Conservation (phyloP, 2,888 invertebrate species). For the Epiblema foenella region DNA sequence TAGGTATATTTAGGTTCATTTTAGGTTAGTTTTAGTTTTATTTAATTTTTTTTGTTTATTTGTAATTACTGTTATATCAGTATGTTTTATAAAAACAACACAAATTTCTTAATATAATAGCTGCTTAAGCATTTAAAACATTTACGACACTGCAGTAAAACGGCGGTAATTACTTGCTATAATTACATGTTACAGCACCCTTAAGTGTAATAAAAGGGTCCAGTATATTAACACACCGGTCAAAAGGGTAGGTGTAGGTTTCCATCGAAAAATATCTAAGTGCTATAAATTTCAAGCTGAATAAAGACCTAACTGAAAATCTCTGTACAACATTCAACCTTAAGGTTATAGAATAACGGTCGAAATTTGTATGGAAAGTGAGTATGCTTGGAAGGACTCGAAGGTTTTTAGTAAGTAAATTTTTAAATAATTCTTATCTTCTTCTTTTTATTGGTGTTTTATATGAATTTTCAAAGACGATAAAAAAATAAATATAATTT, state of each 20-base stretch:
- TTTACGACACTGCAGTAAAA: background rate
- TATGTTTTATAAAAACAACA: no score
- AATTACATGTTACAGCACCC: conserved; percentile 13
- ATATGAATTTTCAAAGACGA: no score
- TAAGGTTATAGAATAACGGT: background rate
- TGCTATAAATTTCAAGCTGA: background rate
- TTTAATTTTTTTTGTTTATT: no score
- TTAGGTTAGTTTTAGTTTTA: no score
- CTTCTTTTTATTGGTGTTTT: no score
- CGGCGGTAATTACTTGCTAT: conserved; percentile 5
- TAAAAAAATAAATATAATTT: no score
- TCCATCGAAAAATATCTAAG: conserved; percentile 10
- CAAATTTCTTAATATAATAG: background rate
- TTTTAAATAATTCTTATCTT: background rate
- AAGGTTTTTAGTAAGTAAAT: background rate
- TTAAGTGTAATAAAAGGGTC: conserved; percentile 5
- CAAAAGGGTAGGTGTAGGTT: conserved; percentile 2
- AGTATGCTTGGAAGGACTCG: background rate
- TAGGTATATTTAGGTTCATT: no score
- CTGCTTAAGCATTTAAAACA: background rate
- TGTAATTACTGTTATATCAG: no score
- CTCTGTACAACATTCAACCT: background rate
- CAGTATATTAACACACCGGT: conserved; percentile 9
- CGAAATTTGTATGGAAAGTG: background rate
- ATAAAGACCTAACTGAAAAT: background rate